Percentiles rank a stretch among this genome's conserved stretches.
These are phyloP conservation scores for Streptopelia turtur DNA, from an alignment of 2,797 vertebrate genomes.

Conservation along the genomic window DNA sequence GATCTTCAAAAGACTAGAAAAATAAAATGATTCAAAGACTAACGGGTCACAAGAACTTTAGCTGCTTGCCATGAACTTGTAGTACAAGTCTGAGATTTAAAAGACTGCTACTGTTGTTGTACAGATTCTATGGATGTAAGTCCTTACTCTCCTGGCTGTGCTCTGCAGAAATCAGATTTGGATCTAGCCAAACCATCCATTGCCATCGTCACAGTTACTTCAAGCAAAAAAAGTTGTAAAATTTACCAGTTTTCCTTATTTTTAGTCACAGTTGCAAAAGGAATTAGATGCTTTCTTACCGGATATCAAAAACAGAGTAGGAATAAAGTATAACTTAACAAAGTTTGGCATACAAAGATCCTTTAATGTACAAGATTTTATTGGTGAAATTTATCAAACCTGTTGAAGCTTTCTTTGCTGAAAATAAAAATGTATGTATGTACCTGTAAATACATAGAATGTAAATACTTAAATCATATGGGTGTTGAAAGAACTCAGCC, in stretches of 20 bases:
- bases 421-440: neutral
- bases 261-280: neutral
- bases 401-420: neutral
- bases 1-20: conserved; percentile 40
- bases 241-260: neutral
- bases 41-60: conserved; percentile 27
- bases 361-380: neutral
- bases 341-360: neutral
- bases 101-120: neutral
- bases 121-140: neutral
- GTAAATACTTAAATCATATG: neutral
- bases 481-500: neutral
- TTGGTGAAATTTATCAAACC: neutral
- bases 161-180: neutral
- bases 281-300: neutral
- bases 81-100: neutral
- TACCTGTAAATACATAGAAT: neutral
- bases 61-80: neutral
- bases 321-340: neutral
- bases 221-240: neutral
- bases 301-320: neutral
- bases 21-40: conserved; percentile 24
- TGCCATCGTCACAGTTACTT: neutral
- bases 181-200: neutral
- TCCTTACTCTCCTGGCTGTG: neutral